Evolutionary conservation across 2,113 vertebrate genomes (phyloP).

Genomic region (Morphnarchus princeps): DNA sequence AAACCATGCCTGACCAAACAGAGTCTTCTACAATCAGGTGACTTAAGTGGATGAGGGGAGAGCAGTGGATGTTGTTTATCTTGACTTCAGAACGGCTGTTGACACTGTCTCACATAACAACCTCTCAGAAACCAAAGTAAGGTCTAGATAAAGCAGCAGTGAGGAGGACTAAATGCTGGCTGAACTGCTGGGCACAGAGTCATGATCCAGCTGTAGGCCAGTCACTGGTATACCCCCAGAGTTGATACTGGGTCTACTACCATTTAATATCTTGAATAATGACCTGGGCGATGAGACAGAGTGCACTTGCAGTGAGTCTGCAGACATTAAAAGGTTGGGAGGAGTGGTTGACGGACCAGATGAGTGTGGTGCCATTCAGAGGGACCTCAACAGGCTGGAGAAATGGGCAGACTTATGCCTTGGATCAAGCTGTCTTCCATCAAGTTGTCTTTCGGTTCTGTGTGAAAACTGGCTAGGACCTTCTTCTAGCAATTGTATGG

Average conservation of each 20-base stretch:
- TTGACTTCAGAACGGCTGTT: not conserved
- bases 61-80: not conserved
- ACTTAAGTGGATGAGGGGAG: not conserved
- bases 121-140: not conserved
- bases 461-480: not conserved
- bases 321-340: not conserved
- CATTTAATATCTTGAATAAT: not conserved
- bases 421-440: not conserved
- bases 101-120: not conserved
- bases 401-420: not conserved
- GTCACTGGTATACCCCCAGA: not conserved
- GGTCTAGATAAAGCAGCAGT: not conserved
- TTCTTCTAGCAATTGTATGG: not conserved
- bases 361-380: not conserved
- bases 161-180: not conserved
- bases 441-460: not conserved
- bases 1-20: not conserved
- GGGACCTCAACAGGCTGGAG: not conserved
- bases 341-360: not conserved
- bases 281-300: not conserved
- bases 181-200: not conserved
- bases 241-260: not conserved
- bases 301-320: not conserved
- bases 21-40: not conserved
- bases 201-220: not conserved